Percentiles rank a stretch among this genome's conserved stretches.
Evolutionary conservation across 2,888 invertebrate genomes (phyloP).

Genomic region (Andrena trimmerana): DNA sequence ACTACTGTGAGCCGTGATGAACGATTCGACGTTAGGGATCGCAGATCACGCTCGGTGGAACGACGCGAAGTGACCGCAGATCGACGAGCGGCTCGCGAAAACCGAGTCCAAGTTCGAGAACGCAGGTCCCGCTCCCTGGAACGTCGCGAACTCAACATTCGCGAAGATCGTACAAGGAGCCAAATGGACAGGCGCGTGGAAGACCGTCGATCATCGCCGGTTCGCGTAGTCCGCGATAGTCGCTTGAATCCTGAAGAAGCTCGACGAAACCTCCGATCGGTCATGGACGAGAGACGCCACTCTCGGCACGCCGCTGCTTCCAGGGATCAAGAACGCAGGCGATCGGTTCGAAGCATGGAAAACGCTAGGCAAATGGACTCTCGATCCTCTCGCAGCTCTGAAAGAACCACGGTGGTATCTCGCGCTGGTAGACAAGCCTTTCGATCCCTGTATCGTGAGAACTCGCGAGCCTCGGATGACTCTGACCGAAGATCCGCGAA

Average conservation of each 20-base stretch:
- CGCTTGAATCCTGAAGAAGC: slow-evolving; percentile 4
- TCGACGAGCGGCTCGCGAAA: not conserved
- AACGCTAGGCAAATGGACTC: not conserved
- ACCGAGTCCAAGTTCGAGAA: not conserved
- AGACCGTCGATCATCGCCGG: slow-evolving; percentile 33
- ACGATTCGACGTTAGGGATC: slow-evolving; percentile 27
- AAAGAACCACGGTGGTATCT: not conserved
- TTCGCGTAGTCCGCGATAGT: not conserved
- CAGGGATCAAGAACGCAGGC: not conserved
- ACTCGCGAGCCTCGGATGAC: not conserved
- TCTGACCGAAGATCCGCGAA: not conserved
- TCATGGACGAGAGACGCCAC: not conserved
- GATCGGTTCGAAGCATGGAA: not conserved
- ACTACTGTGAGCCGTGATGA: slow-evolving; percentile 31
- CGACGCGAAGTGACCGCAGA: slow-evolving; percentile 18
- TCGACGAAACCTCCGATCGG: slow-evolving; percentile 14
- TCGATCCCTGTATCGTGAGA: slow-evolving; percentile 15
- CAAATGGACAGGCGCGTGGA: slow-evolving; percentile 5
- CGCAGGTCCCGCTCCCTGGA: slow-evolving; percentile 8
- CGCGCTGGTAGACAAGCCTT: not conserved
- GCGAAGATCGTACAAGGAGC: slow-evolving; percentile 33
- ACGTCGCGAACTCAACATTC: slow-evolving; percentile 16
- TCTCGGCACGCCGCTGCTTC: not conserved
- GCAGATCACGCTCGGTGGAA: slow-evolving; percentile 27
- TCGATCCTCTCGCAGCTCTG: not conserved